Conservation (phyloP, 2,113 vertebrate genomes). For the Glareola pratincola region DNA sequence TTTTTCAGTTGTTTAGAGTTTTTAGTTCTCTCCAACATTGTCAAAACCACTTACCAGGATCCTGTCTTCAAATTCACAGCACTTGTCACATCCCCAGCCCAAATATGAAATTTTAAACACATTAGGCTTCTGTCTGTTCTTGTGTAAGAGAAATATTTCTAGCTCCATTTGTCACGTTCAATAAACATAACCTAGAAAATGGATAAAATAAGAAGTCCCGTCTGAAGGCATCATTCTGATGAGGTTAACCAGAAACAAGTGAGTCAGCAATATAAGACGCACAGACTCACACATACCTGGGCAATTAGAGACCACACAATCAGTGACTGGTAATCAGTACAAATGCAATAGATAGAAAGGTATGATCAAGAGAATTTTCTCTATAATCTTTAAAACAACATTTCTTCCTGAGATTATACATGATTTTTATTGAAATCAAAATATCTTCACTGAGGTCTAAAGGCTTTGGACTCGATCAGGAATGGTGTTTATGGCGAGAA, state of each 20-base stretch:
- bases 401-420: background rate
- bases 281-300: too few species aligned
- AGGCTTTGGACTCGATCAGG: background rate
- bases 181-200: background rate
- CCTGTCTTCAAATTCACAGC: background rate
- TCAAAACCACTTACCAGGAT: background rate
- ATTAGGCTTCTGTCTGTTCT: background rate
- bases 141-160: background rate
- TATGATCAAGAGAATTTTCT: background rate
- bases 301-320: background rate
- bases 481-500: background rate
- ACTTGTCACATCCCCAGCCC: background rate
- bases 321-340: background rate
- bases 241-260: background rate
- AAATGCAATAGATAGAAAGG: background rate
- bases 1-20: background rate
- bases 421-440: background rate
- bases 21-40: background rate
- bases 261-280: background rate
- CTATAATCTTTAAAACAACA: background rate
- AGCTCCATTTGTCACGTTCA: background rate
- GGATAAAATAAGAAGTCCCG: background rate
- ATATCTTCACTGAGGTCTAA: background rate
- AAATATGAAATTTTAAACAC: constrained; percentile 18
- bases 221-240: background rate